Conservation (phyloP, 2,797 vertebrate genomes). For the Agapornis canus region DNA sequence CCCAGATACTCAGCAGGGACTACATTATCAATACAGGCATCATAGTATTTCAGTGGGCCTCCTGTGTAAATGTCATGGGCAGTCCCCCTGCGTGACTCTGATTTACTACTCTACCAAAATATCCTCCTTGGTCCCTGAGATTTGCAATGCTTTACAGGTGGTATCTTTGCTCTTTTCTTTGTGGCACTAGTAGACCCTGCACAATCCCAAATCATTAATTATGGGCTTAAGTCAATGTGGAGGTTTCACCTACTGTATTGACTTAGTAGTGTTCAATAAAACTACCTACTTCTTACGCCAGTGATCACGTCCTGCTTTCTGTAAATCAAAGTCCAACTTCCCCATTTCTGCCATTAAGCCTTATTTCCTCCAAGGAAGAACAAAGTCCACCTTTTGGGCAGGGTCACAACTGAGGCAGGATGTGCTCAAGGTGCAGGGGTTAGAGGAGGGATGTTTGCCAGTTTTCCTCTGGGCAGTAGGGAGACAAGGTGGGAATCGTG, state of each 20-base stretch:
- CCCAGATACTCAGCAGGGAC: neutral
- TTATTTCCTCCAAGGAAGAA: neutral
- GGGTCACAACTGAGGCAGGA: neutral
- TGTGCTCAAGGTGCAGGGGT: fast-evolving
- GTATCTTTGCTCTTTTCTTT: neutral
- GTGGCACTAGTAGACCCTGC: neutral
- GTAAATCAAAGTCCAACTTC: neutral
- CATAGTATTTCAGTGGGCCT: neutral
- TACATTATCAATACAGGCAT: neutral
- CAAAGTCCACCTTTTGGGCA: neutral
- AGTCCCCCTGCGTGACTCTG: neutral
- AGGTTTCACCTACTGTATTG: neutral
- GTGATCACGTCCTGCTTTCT: neutral
- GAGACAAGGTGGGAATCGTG: neutral
- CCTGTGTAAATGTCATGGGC: neutral
- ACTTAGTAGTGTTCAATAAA: neutral
- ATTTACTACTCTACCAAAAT: neutral
- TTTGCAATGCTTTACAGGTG: neutral
- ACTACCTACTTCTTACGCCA: neutral
- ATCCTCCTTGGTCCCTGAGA: neutral
- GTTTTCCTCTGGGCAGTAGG: neutral
- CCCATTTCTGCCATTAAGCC: neutral
- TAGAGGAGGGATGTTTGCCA: neutral
- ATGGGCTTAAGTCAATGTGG: neutral
- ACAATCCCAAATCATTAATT: neutral